These are phyloP conservation scores for Eupsilia transversa DNA, from an alignment of 2,888 invertebrate species.

Conservation along the genomic window DNA sequence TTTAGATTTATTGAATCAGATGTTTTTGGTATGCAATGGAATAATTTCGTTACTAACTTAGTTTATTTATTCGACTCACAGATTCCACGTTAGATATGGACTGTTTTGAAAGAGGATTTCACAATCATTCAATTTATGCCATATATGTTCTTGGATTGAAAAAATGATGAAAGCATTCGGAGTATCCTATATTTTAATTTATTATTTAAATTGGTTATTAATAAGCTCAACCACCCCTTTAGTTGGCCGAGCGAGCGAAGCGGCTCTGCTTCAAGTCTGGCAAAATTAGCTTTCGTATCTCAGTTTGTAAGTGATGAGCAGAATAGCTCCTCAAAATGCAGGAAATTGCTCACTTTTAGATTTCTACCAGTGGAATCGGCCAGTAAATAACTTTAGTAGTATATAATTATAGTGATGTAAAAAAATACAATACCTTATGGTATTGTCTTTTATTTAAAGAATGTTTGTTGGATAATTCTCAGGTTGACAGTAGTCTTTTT, in stretches of 20 bases:
- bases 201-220: neutral
- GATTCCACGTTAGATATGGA: slow-evolving; percentile 70
- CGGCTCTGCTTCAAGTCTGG: too few species aligned
- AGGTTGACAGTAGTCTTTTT: neutral
- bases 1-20: slow-evolving; percentile 88
- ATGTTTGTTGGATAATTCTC: neutral
- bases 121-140: slow-evolving; percentile 31
- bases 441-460: too few species aligned
- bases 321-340: too few species aligned
- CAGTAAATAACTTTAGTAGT: too few species aligned
- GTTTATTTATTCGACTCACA: slow-evolving; percentile 73
- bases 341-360: too few species aligned
- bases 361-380: too few species aligned
- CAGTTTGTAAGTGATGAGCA: too few species aligned
- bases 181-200: neutral
- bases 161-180: neutral
- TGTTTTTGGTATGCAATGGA: slow-evolving; percentile 81
- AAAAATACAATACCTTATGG: too few species aligned
- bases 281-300: too few species aligned
- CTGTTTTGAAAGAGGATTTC: slow-evolving; percentile 65
- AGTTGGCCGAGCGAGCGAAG: too few species aligned
- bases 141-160: neutral
- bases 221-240: neutral
- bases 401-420: too few species aligned
- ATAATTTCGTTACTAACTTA: slow-evolving; percentile 65